Percentiles rank a stretch among this genome's conserved stretches.
phyloP scores from a whole-genome alignment of 2,113 vertebrate species.

The Etia nguti region DNA sequence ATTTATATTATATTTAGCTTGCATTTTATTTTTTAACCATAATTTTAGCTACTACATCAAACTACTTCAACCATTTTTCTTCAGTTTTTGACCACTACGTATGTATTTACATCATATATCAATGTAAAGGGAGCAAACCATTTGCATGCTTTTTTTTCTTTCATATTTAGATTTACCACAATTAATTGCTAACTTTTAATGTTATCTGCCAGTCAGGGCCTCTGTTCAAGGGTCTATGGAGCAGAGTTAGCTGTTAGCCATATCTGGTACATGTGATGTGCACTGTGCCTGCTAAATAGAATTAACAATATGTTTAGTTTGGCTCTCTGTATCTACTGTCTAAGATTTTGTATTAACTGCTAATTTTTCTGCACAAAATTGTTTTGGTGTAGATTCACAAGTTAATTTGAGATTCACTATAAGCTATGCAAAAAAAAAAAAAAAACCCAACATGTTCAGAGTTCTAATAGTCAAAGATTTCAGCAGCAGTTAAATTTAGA shows the following conservation, averaged over 20 bases:
- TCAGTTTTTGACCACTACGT: not conserved
- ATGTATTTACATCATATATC: not conserved
- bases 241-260: not conserved
- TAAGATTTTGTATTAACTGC: not conserved
- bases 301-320: not conserved
- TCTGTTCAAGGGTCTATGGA: not conserved
- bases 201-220: not conserved
- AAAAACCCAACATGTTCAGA: not conserved
- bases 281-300: not conserved
- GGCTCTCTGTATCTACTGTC: not conserved
- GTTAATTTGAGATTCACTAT: not conserved
- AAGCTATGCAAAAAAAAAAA: not conserved
- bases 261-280: not conserved
- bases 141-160: not conserved
- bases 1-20: not conserved
- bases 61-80: not conserved
- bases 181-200: not conserved
- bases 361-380: not conserved
- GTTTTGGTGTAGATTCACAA: not conserved
- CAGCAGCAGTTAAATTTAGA: not conserved
- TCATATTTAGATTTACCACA: not conserved
- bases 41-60: not conserved
- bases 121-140: no score
- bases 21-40: not conserved
- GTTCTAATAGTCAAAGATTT: not conserved